These are phyloP conservation scores for Sisyra terminalis DNA, from an alignment of 2,888 invertebrate genomes.

Conservation along the genomic window DNA sequence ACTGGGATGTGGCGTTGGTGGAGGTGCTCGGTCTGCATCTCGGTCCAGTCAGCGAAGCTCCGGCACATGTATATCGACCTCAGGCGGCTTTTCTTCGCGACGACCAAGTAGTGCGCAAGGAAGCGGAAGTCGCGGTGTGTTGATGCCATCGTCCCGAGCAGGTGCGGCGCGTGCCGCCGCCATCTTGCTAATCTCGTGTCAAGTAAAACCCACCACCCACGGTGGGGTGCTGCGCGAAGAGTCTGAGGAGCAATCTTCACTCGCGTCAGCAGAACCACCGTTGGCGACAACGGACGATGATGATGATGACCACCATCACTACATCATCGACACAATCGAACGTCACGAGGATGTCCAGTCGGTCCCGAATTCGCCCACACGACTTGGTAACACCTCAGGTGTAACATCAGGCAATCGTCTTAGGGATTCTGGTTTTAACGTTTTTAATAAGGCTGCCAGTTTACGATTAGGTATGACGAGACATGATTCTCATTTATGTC, in stretches of 20 bases:
- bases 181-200: slow-evolving; percentile 89
- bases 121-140: slow-evolving; percentile 41
- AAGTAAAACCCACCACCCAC: slow-evolving; percentile 28
- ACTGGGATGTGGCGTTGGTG: slow-evolving; percentile 21
- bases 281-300: slow-evolving; percentile 6
- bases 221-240: slow-evolving; percentile 21
- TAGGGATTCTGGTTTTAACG: slow-evolving; percentile 7
- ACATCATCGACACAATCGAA: slow-evolving; percentile 7
- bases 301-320: background rate
- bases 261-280: slow-evolving; percentile 9
- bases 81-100: slow-evolving; percentile 21
- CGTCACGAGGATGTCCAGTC: background rate
- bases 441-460: slow-evolving; percentile 5
- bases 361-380: slow-evolving; percentile 14
- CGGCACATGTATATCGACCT: slow-evolving; percentile 27
- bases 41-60: slow-evolving; percentile 29
- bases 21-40: slow-evolving; percentile 22
- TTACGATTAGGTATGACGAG: slow-evolving; percentile 5
- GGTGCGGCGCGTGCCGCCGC: slow-evolving; percentile 87
- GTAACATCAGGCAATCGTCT: slow-evolving; percentile 3
- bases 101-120: slow-evolving; percentile 36
- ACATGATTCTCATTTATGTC: background rate
- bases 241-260: slow-evolving; percentile 9
- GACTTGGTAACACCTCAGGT: slow-evolving; percentile 6
- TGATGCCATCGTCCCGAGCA: slow-evolving; percentile 71